phyloP scores from a whole-genome alignment of 2,888 invertebrate species.

The Noctua janthina region DNA sequence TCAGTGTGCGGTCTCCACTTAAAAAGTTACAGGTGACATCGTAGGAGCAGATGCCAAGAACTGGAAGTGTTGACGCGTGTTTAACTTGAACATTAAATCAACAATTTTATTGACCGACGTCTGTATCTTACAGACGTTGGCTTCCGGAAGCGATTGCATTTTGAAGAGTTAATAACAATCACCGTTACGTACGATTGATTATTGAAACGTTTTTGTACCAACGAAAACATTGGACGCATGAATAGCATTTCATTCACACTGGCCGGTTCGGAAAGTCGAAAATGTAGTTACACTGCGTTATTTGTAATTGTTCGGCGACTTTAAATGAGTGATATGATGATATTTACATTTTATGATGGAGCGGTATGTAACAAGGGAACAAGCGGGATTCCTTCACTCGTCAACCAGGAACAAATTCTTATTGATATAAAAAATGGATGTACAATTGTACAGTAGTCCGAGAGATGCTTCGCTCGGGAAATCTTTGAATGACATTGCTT shows the following conservation, averaged over 20 bases:
- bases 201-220: conserved; percentile 63
- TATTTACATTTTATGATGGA: conserved; percentile 87
- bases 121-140: conserved; percentile 45
- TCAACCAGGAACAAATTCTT: conserved; percentile 88
- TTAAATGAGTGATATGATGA: conserved; percentile 80
- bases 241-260: conserved; percentile 78
- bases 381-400: conserved; percentile 79
- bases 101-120: conserved; percentile 57
- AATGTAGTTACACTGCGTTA: conserved; percentile 69
- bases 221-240: conserved; percentile 66
- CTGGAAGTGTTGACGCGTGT: conserved; percentile 73
- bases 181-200: conserved; percentile 75
- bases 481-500: conserved; percentile 85
- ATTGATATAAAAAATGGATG: conserved; percentile 79
- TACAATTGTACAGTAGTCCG: conserved; percentile 78
- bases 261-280: conserved; percentile 68
- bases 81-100: conserved; percentile 62
- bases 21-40: conserved; percentile 67
- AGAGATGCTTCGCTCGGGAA: conserved; percentile 79
- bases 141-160: conserved; percentile 53
- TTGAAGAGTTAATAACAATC: conserved; percentile 66
- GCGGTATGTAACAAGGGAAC: conserved; percentile 81
- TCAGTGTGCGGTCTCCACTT: conserved; percentile 59
- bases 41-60: conserved; percentile 71
- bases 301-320: conserved; percentile 79